Conservation (phyloP, 2,113 vertebrate genomes). For the Myrmophylax atrothorax region DNA sequence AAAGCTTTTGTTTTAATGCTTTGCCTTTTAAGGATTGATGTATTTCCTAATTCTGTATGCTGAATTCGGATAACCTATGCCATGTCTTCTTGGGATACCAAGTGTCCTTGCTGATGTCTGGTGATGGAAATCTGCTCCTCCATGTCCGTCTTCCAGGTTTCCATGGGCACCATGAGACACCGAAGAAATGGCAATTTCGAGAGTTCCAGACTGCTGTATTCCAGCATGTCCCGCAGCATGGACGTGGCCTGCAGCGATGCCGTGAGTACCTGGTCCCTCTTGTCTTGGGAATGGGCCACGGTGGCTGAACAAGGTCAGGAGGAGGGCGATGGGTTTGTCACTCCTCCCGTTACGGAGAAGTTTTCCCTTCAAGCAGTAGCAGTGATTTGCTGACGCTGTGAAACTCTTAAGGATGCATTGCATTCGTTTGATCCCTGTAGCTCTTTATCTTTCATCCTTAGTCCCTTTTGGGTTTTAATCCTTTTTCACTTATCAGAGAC, state of each 20-base stretch:
- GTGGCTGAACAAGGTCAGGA: rapidly evolving
- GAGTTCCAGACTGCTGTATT: conserved; percentile 59
- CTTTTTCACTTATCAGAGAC: rapidly evolving
- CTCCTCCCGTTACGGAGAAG: not conserved
- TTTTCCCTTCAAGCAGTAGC: not conserved
- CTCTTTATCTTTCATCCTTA: not conserved
- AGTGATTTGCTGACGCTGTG: not conserved
- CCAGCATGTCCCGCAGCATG: conserved; percentile 71
- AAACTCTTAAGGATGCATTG: not conserved
- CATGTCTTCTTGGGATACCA: not conserved
- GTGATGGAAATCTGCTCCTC: not conserved
- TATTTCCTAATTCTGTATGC: not conserved
- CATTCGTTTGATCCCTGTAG: not conserved
- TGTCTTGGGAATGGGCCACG: not conserved
- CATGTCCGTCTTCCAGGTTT: not conserved
- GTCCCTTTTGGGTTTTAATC: not conserved
- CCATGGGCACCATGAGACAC: conserved; percentile 56
- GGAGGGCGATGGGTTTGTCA: not conserved
- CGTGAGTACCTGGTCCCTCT: not conserved
- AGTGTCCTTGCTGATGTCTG: not conserved
- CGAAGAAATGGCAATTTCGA: conserved; percentile 63
- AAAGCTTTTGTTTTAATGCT: not conserved
- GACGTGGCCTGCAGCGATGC: conserved; percentile 58
- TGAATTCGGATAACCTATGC: not conserved
- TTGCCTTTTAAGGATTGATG: not conserved